Conservation (phyloP, 1,140 invertebrate genomes). For the Glossosoma conforme region DNA sequence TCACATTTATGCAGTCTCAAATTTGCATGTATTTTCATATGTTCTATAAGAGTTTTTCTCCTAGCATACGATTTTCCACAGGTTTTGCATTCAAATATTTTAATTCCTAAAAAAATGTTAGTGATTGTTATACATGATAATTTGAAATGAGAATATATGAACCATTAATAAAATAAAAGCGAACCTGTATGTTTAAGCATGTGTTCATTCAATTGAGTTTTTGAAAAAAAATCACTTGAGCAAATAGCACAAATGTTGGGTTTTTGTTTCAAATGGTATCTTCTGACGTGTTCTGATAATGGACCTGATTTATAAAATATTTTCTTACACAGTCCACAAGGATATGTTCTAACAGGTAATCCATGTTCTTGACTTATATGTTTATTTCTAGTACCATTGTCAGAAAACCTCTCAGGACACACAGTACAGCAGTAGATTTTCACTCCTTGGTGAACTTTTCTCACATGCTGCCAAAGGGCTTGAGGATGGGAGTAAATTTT, state of each 20-base stretch:
- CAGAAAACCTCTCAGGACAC: conserved; percentile 6
- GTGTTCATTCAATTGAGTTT: background rate
- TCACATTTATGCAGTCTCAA: conserved; percentile 56
- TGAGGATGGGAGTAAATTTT: conserved; percentile 2
- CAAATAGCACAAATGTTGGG: conserved; percentile 6
- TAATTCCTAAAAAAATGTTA: conserved; percentile 1
- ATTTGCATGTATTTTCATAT: conserved; percentile 50
- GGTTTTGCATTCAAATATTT: conserved; percentile 5
- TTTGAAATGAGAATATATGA: background rate
- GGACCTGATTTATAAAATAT: background rate
- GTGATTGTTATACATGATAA: background rate
- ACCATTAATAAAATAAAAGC: background rate
- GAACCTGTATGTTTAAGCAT: background rate
- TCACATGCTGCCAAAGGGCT: conserved; percentile 1
- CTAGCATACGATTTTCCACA: conserved; percentile 35
- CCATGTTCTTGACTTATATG: conserved; percentile 4
- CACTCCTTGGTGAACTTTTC: background rate
- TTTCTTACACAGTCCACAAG: background rate
- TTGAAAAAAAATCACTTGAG: background rate
- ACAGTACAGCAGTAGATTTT: conserved; percentile 4
- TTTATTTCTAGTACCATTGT: background rate
- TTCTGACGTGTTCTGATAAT: background rate
- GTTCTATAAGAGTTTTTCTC: conserved; percentile 78
- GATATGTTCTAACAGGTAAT: background rate
- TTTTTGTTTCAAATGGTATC: background rate